Conservation (phyloP, 1,140 invertebrate genomes). For the Heterodera carotae region DNA sequence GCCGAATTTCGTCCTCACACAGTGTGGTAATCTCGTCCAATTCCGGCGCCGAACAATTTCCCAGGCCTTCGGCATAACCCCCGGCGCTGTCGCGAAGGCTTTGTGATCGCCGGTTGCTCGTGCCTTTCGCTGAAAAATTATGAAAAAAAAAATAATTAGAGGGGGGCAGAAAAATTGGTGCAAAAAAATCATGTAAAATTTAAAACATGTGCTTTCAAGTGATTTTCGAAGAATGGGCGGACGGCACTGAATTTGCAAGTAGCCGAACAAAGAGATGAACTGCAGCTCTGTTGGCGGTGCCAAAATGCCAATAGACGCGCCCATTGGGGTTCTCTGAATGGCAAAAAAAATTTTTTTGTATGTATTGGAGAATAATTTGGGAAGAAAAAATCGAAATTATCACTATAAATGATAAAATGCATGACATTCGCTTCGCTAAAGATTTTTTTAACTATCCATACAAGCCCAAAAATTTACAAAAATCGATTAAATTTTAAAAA, state of each 20-base stretch:
- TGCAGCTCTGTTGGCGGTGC: conserved; percentile 48
- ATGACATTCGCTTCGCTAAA: no score
- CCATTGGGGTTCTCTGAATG: neutral
- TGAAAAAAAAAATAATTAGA: no score
- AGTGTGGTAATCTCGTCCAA: conserved; percentile 31
- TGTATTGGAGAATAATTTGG: no score
- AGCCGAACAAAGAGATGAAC: conserved; percentile 54
- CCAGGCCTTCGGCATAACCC: neutral
- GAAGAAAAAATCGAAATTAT: no score
- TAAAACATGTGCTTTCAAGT: neutral
- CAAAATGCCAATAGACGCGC: neutral
- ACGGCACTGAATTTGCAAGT: conserved; percentile 51
- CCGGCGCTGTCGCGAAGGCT: neutral
- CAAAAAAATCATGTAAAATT: no score
- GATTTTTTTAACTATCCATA: no score
- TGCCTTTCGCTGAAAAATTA: neutral
- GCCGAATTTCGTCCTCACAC: conserved; percentile 45
- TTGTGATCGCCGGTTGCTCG: conserved; percentile 24
- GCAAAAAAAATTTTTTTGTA: neutral
- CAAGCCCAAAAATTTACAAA: no score
- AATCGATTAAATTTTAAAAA: no score
- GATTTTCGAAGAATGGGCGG: neutral
- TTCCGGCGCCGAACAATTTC: conserved; percentile 20
- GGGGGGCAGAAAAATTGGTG: no score
- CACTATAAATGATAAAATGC: no score